These are phyloP conservation scores for Hydropsyche betteni DNA, from an alignment of 2,888 invertebrate species.

Conservation along the genomic window DNA sequence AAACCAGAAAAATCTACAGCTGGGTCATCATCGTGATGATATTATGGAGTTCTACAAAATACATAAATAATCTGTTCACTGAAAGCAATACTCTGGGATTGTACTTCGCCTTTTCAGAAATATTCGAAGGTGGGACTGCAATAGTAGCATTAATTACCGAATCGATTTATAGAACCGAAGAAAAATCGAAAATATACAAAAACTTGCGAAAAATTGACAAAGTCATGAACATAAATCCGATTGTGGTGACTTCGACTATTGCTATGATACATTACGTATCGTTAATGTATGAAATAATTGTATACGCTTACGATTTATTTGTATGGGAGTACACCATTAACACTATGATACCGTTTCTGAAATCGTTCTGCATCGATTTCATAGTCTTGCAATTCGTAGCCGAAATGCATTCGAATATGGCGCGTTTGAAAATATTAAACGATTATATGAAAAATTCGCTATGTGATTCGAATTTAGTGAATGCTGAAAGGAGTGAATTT, in stretches of 20 bases:
- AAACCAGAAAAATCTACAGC: not conserved
- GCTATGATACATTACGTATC: no score
- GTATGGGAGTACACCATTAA: no score
- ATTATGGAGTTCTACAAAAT: not conserved
- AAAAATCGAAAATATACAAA: not conserved
- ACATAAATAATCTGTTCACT: no score
- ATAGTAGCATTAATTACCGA: not conserved
- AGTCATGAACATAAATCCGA: not conserved
- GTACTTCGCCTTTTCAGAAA: no score
- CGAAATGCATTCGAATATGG: constrained; percentile 12
- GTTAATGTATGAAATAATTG: no score
- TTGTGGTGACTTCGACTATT: no score
- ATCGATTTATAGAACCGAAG: not conserved
- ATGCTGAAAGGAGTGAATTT: not conserved
- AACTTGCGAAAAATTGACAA: not conserved
- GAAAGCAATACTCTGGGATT: no score
- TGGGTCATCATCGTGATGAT: not conserved
- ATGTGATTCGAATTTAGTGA: not conserved
- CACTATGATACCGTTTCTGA: not conserved
- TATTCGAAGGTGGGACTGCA: not conserved
- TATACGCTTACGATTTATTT: no score
- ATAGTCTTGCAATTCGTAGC: not conserved
- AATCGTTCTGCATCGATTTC: not conserved
- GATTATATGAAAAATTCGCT: not conserved
- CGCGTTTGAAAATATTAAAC: not conserved